These are phyloP conservation scores for Dryobota labecula DNA, from an alignment of 2,888 invertebrate genomes.

Conservation along the genomic window DNA sequence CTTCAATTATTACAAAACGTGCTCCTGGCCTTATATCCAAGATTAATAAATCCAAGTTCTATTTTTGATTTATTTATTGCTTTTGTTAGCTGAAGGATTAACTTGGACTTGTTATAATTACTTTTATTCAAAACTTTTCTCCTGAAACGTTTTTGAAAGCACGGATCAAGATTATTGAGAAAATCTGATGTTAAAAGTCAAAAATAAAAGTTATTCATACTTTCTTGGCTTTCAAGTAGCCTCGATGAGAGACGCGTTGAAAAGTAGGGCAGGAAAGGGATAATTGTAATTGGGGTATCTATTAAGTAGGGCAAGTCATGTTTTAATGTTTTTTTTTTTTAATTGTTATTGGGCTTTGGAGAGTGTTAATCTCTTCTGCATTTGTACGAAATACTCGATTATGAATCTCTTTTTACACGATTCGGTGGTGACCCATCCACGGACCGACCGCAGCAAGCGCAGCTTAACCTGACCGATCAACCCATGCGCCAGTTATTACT, in stretches of 20 bases:
- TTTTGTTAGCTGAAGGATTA: conserved; percentile 1
- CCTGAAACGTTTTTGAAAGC: not conserved
- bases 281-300: not conserved
- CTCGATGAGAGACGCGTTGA: not conserved
- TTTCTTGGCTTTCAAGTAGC: too few relatives aligned
- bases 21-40: not conserved
- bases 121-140: not conserved
- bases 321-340: too few relatives aligned
- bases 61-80: conserved; percentile 6
- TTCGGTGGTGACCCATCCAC: too few relatives aligned
- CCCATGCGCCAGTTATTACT: too few relatives aligned
- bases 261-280: not conserved
- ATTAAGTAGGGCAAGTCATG: not conserved
- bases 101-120: not conserved
- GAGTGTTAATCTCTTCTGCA: not conserved
- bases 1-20: conserved; percentile 37
- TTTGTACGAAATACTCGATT: not conserved
- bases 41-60: conserved; percentile 23
- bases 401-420: not conserved
- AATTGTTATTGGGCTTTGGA: too few relatives aligned
- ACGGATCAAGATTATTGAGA: not conserved
- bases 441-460: too few relatives aligned
- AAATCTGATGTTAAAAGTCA: not conserved
- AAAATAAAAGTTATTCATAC: not conserved
- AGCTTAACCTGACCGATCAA: too few relatives aligned